Conservation (phyloP, 2,888 invertebrate species). For the Pristionchus entomophagus region DNA sequence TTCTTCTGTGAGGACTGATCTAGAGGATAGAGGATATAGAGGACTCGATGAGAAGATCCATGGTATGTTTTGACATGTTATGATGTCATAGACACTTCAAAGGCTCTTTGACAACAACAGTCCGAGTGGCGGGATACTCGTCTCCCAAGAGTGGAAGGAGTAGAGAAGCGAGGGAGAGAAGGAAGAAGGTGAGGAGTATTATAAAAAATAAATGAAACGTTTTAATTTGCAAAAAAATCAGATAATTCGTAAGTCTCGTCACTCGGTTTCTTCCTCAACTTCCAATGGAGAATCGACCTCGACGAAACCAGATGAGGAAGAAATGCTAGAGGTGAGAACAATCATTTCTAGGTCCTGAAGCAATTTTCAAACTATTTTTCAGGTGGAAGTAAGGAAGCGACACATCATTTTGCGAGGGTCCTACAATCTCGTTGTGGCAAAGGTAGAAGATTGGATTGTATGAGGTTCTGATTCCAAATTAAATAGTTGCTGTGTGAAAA, state of each 20-base stretch:
- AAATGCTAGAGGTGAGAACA: constrained; percentile 23
- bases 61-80: not conserved
- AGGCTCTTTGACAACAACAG: constrained; percentile 32
- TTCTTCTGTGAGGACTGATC: not conserved
- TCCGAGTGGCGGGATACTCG: constrained; percentile 35
- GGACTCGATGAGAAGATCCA: constrained; percentile 22
- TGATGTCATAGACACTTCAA: not conserved
- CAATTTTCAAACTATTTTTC: not conserved
- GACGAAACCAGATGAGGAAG: constrained; percentile 36
- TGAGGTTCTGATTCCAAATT: no score
- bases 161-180: constrained; percentile 31
- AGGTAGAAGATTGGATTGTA: not conserved
- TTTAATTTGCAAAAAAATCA: not conserved
- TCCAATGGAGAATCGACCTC: not conserved
- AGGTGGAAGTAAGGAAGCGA: constrained; percentile 34
- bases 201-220: not conserved
- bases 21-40: constrained; percentile 35
- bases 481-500: not conserved
- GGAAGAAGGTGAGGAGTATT: constrained; percentile 37
- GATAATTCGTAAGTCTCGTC: constrained; percentile 25
- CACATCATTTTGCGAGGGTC: constrained; percentile 39
- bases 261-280: constrained; percentile 1
- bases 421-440: constrained; percentile 41
- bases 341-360: not conserved
- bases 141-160: constrained; percentile 27